Evolutionary conservation across 2,113 vertebrate species (phyloP).

Genomic region (Lophochroa leadbeateri): DNA sequence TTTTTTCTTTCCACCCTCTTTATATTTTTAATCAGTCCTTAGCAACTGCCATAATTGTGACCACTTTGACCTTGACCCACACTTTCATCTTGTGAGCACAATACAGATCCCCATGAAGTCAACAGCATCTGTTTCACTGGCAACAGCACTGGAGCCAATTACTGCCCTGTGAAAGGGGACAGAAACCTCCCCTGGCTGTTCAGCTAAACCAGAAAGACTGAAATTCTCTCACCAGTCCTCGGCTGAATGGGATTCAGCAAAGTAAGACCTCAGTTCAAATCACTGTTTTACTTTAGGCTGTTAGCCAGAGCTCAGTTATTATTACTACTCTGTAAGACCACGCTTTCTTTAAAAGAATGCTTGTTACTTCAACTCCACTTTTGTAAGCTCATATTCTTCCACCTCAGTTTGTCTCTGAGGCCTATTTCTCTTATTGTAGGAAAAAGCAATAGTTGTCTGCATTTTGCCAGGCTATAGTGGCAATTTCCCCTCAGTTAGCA

Average conservation of each 20-base stretch:
- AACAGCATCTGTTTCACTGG: not conserved
- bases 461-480: not conserved
- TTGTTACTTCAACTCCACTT: not conserved
- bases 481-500: not conserved
- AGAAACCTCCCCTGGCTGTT: not conserved
- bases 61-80: not conserved
- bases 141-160: not conserved
- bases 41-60: not conserved
- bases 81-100: not conserved
- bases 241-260: not conserved
- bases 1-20: not conserved
- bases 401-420: not conserved
- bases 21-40: not conserved
- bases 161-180: not conserved
- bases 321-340: not conserved
- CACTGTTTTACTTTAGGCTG: not conserved
- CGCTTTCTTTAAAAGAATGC: not conserved
- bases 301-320: not conserved
- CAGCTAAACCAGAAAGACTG: not conserved
- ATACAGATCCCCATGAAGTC: not conserved
- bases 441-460: not conserved
- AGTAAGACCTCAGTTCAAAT: not conserved
- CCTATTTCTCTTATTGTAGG: not conserved
- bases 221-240: not conserved
- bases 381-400: constrained; percentile 3